phyloP scores from a whole-genome alignment of 2,113 vertebrate genomes.

The Zosterops hypoxanthus region DNA sequence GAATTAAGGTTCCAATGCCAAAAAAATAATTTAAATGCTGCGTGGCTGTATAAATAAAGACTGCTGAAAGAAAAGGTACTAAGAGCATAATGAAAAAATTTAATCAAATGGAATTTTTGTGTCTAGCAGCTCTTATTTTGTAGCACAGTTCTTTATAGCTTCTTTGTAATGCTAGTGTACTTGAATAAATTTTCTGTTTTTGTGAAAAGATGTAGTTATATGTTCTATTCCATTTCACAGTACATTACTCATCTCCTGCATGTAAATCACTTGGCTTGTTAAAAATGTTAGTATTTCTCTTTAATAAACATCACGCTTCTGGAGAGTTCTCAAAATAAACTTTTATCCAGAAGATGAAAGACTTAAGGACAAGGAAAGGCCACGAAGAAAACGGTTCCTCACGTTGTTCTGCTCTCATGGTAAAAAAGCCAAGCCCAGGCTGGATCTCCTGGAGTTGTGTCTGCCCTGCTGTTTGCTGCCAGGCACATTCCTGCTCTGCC shows the following conservation, averaged over 20 bases:
- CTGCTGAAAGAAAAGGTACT: slow-evolving; percentile 38
- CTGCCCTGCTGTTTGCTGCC: background rate
- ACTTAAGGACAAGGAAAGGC: background rate
- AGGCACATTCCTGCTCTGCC: background rate
- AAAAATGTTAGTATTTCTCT: background rate
- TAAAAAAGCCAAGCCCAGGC: background rate
- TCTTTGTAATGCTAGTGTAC: slow-evolving; percentile 37
- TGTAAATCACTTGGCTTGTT: slow-evolving; percentile 40
- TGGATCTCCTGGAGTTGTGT: background rate
- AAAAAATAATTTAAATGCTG: slow-evolving; percentile 14
- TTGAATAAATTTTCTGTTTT: slow-evolving; percentile 51
- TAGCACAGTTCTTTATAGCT: slow-evolving; percentile 51
- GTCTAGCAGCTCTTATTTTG: slow-evolving; percentile 43
- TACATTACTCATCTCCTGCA: slow-evolving; percentile 19
- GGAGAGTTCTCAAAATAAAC: background rate
- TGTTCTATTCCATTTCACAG: slow-evolving; percentile 20
- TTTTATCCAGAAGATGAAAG: background rate
- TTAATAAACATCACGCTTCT: background rate
- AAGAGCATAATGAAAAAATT: slow-evolving; percentile 49
- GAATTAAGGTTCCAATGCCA: slow-evolving; percentile 19
- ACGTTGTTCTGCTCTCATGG: fast-evolving
- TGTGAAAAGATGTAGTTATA: slow-evolving; percentile 31
- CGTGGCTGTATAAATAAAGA: slow-evolving; percentile 20
- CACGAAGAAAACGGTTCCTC: background rate
- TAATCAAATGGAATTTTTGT: slow-evolving; percentile 61